A percentile compares a stretch with the other conserved stretches of the same genome.
Conservation (phyloP, 2,888 invertebrate species). For the Archaeoteleia sp. region DNA sequence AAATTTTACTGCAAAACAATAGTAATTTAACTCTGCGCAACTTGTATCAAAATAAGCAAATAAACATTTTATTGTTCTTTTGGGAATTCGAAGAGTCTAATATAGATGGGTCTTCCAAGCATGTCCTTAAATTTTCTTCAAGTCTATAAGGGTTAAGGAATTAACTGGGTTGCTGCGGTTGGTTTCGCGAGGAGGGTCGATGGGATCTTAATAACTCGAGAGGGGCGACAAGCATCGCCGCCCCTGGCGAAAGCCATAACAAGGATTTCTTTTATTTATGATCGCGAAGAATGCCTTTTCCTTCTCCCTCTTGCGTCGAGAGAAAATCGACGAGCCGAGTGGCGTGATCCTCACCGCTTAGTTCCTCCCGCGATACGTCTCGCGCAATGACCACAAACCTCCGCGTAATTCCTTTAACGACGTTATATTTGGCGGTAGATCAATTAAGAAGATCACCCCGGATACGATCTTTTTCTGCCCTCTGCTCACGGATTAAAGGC, state of each 20-base stretch:
- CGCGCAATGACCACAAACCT: conserved; percentile 61
- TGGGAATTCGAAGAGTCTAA: not conserved
- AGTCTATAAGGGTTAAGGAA: conserved; percentile 74
- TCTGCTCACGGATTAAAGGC: conserved; percentile 51
- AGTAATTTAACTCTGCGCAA: too few relatives aligned
- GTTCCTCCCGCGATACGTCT: conserved; percentile 65
- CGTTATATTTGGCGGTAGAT: conserved; percentile 71
- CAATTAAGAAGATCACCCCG: conserved; percentile 66
- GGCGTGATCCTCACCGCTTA: conserved; percentile 66
- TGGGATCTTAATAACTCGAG: conserved; percentile 51
- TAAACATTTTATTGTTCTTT: conserved; percentile 4
- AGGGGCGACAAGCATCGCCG: conserved; percentile 54
- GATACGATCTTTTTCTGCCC: conserved; percentile 51
- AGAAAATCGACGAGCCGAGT: conserved; percentile 61
- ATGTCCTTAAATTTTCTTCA: conserved; percentile 69
- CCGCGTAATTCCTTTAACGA: conserved; percentile 57
- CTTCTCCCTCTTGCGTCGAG: conserved; percentile 19
- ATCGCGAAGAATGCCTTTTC: conserved; percentile 61
- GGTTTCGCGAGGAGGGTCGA: conserved; percentile 49
- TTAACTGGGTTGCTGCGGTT: conserved; percentile 62
- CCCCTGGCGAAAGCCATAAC: conserved; percentile 71
- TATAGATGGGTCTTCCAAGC: conserved; percentile 13
- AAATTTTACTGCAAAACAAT: too few relatives aligned
- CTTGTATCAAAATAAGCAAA: not conserved
- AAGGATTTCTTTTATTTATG: conserved; percentile 75